Percentiles rank a stretch among this genome's conserved stretches.
Conservation (phyloP, 2,113 vertebrate species). For the Thermophis baileyi region DNA sequence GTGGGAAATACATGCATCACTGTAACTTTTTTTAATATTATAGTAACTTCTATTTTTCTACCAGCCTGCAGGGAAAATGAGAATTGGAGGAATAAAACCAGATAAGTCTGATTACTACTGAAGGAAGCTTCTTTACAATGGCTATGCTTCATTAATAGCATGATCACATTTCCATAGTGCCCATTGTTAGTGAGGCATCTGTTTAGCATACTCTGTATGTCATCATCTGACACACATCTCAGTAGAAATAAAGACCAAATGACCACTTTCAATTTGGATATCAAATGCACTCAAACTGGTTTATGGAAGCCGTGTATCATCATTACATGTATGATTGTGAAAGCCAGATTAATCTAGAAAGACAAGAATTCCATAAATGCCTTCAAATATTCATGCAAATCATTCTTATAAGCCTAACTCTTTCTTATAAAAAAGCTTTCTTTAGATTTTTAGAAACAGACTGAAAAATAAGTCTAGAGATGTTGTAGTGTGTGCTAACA, state of each 20-base stretch:
- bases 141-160: slow-evolving; percentile 48
- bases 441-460: slow-evolving; percentile 30
- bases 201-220: slow-evolving; percentile 35
- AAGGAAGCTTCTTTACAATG: slow-evolving; percentile 45
- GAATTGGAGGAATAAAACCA: slow-evolving; percentile 2
- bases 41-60: slow-evolving; percentile 26
- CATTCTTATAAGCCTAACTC: slow-evolving; percentile 27
- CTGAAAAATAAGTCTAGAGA: neutral
- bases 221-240: slow-evolving; percentile 34
- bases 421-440: slow-evolving; percentile 48
- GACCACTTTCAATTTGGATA: slow-evolving; percentile 43
- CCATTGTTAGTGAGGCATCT: slow-evolving; percentile 29
- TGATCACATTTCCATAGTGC: slow-evolving; percentile 19
- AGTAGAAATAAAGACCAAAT: slow-evolving; percentile 37
- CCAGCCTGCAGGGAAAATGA: slow-evolving; percentile 41
- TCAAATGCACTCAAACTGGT: slow-evolving; percentile 45
- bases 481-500: neutral
- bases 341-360: slow-evolving; percentile 39
- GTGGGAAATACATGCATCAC: slow-evolving; percentile 15
- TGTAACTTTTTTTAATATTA: neutral
- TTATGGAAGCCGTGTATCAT: slow-evolving; percentile 47
- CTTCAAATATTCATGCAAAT: slow-evolving; percentile 40
- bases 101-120: slow-evolving; percentile 32
- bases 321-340: slow-evolving; percentile 52
- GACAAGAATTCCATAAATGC: slow-evolving; percentile 3